phyloP scores from a whole-genome alignment of 2,888 invertebrate genomes.

The Yponomeuta evonymella region DNA sequence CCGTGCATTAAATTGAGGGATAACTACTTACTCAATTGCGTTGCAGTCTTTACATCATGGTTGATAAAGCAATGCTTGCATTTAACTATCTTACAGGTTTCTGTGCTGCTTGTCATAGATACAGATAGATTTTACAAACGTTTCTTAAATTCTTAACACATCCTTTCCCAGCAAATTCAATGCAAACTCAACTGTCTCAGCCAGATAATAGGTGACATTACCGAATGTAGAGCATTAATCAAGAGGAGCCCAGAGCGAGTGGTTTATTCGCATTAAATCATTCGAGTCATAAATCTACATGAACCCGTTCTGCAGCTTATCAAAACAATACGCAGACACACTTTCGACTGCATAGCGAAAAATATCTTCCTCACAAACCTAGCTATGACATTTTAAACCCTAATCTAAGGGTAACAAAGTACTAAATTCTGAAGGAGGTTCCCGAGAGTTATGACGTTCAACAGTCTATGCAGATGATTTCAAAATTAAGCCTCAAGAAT shows the following conservation, averaged over 20 bases:
- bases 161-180: slow-evolving; percentile 29
- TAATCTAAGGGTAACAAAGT: slow-evolving; percentile 46
- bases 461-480: slow-evolving; percentile 51
- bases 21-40: too few relatives aligned
- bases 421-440: slow-evolving; percentile 41
- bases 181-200: slow-evolving; percentile 23
- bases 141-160: slow-evolving; percentile 4
- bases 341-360: slow-evolving; percentile 54
- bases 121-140: background rate
- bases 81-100: background rate
- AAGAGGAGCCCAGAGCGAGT: slow-evolving; percentile 63
- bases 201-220: slow-evolving; percentile 40
- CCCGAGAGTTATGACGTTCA: slow-evolving; percentile 36
- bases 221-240: slow-evolving; percentile 67
- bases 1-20: too few relatives aligned
- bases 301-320: slow-evolving; percentile 75
- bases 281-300: slow-evolving; percentile 69
- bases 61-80: too few relatives aligned
- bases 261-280: slow-evolving; percentile 77
- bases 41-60: too few relatives aligned
- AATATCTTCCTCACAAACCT: slow-evolving; percentile 48
- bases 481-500: slow-evolving; percentile 74
- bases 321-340: slow-evolving; percentile 77
- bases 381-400: slow-evolving; percentile 37
- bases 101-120: background rate